Conservation (phyloP, 2,113 vertebrate species). For the Coreoperca whiteheadi region DNA sequence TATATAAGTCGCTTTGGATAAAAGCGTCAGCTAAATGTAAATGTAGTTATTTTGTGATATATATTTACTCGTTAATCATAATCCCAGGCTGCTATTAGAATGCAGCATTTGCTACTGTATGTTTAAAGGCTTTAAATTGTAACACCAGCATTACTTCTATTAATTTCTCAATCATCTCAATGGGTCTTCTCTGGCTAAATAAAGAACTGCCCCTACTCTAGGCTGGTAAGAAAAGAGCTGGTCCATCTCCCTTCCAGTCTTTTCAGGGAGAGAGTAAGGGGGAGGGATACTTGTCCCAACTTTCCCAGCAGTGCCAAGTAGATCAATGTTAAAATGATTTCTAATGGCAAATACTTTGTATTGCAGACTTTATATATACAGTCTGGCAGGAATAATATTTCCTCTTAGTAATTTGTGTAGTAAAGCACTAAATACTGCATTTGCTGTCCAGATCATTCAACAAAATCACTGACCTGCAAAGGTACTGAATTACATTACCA, state of each 20-base stretch:
- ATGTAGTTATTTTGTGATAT: background rate
- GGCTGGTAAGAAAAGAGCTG: background rate
- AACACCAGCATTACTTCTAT: too few species aligned
- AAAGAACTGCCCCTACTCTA: background rate
- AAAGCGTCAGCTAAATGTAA: too few species aligned
- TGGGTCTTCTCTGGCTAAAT: too few species aligned
- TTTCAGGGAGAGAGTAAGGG: background rate
- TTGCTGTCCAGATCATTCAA: slow-evolving; percentile 58
- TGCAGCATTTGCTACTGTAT: too few species aligned
- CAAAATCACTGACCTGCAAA: slow-evolving; percentile 61
- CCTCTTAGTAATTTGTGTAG: slow-evolving; percentile 41
- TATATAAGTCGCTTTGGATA: too few species aligned
- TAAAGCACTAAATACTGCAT: slow-evolving; percentile 20
- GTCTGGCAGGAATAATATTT: slow-evolving; percentile 33
- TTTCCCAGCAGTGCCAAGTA: slow-evolving; percentile 22
- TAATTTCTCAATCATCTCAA: too few species aligned
- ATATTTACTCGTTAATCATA: background rate
- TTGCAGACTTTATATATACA: slow-evolving; percentile 39
- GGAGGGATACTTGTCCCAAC: background rate
- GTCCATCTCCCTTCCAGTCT: background rate
- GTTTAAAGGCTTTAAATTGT: too few species aligned
- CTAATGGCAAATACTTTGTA: slow-evolving; percentile 41
- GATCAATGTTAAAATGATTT: slow-evolving; percentile 50
- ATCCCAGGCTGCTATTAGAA: too few species aligned
- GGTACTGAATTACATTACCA: slow-evolving; percentile 52